Base-by-base conservation (phyloP, 2,888 invertebrate genomes). In the Rotaria socialis region DNA sequence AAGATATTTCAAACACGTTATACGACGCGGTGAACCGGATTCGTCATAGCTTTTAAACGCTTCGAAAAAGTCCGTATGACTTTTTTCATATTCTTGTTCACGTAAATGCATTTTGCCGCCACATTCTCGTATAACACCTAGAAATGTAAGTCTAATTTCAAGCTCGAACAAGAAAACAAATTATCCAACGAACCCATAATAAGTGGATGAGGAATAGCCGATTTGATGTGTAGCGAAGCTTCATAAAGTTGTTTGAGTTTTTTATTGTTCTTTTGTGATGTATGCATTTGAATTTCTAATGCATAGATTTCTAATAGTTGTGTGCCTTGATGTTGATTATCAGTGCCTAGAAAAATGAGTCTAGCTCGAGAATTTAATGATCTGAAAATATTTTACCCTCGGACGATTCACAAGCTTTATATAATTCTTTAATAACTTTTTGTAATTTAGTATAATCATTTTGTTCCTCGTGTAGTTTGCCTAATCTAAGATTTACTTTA, bases 31-130 rank as follows among this genome's bases (percentile, higher is more conserved):
- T 89, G 96, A 96, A 60, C 99, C 99, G 24, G 97, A 97, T 92
- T 99, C 99, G 92, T 99, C 99, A 90, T 99, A 99, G 91, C 98
- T 99, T 92, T 98, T 97, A 91, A 98, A 98, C 4, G 98, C 97
- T 92, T 99, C 98, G 91, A 99, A 99, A 92, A 99, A 99, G 91
- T 99, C 98, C 14, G 97, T 98, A 92, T 99, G 98, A 2, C 99
- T 98, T 91, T 96, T 95, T 91, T 97, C 97, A 91, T 97, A 99
- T 92, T 98, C 97, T 8, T 96, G 97, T 92, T 99, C 98, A 47
- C 98, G 94, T 84, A 99, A 92, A 92, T 99, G 98, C 99, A 99
- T 99, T 92, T 99, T 99, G 0, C 99, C 99, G 8, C 98, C 99
- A 92, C 98, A 99, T 92, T 99, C 98, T 94, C 89, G 86, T 43